Evolutionary conservation across 2,888 invertebrate genomes (phyloP).

Genomic region (Lasioglossum villosulum): DNA sequence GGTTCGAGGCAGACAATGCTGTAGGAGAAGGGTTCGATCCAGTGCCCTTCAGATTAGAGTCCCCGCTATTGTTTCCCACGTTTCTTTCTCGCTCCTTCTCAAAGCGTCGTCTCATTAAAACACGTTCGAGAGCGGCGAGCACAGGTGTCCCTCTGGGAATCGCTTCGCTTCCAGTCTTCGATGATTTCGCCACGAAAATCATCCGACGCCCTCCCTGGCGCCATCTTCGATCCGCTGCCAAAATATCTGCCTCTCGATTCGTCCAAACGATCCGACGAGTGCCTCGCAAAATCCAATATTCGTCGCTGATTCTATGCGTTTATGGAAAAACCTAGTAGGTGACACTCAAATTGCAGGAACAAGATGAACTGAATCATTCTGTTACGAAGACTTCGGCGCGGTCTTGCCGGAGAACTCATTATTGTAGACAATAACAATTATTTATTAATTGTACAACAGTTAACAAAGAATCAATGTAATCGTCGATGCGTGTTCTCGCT

Average conservation of each 20-base stretch:
- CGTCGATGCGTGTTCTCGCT: too few relatives aligned
- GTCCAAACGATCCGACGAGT: not conserved
- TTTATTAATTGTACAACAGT: too few relatives aligned
- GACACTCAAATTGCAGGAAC: too few relatives aligned
- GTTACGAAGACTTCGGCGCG: too few relatives aligned
- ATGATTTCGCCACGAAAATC: not conserved
- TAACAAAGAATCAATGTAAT: too few relatives aligned
- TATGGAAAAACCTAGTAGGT: too few relatives aligned
- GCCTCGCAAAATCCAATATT: too few relatives aligned
- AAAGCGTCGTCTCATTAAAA: slow-evolving; percentile 58
- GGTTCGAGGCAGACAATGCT: slow-evolving; percentile 73
- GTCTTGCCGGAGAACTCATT: too few relatives aligned
- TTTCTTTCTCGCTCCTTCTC: slow-evolving; percentile 60
- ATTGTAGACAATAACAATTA: too few relatives aligned
- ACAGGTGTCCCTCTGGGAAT: slow-evolving; percentile 34
- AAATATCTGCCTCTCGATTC: not conserved
- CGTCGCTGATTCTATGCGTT: too few relatives aligned
- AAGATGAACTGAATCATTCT: too few relatives aligned
- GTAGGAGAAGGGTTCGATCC: slow-evolving; percentile 77
- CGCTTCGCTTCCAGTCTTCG: slow-evolving; percentile 1
- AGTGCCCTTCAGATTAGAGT: slow-evolving; percentile 81
- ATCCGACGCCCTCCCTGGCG: not conserved
- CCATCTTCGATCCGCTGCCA: not conserved
- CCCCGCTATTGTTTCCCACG: slow-evolving; percentile 74
- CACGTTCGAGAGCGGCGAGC: slow-evolving; percentile 43